Percentiles rank a stretch among this genome's conserved stretches.
Conservation (phyloP, 2,888 invertebrate species). For the Acanthopleura granulata region DNA sequence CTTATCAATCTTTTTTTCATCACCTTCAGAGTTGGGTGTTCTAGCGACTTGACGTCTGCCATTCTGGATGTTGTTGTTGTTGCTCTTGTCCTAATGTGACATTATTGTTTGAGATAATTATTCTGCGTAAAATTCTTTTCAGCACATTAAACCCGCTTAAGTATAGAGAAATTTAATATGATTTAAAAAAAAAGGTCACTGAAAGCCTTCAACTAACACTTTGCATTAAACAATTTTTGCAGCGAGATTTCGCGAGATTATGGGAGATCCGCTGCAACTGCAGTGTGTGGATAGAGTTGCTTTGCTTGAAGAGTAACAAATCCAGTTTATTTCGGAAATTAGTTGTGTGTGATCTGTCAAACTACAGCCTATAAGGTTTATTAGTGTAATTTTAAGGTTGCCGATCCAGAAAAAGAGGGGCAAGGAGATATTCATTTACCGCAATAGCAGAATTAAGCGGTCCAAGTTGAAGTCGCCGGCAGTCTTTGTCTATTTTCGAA, state of each 20-base stretch:
- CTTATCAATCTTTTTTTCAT: constrained; percentile 32
- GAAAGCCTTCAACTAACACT: too few species aligned
- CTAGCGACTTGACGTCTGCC: constrained; percentile 89
- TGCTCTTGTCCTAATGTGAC: not conserved
- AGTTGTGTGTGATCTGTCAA: constrained; percentile 11
- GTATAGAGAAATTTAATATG: too few species aligned
- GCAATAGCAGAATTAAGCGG: too few species aligned
- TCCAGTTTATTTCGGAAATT: constrained; percentile 43
- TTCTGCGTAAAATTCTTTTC: not conserved
- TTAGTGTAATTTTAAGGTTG: too few species aligned
- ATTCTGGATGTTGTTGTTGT: constrained; percentile 70
- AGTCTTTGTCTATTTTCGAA: not conserved
- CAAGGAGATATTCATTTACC: too few species aligned
- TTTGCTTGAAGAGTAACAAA: not conserved
- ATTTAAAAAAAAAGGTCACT: too few species aligned
- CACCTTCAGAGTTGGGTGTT: constrained; percentile 95
- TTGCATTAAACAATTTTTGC: not conserved
- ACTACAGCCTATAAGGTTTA: too few species aligned
- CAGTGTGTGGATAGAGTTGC: constrained; percentile 1
- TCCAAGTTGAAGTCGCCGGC: not conserved
- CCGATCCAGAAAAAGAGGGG: too few species aligned
- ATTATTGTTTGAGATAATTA: not conserved
- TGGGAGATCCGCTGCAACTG: constrained; percentile 27
- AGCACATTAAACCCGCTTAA: not conserved
- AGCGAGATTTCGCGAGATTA: constrained; percentile 28